phyloP scores from a whole-genome alignment of 2,113 vertebrate species.

The Pedionomus torquatus region DNA sequence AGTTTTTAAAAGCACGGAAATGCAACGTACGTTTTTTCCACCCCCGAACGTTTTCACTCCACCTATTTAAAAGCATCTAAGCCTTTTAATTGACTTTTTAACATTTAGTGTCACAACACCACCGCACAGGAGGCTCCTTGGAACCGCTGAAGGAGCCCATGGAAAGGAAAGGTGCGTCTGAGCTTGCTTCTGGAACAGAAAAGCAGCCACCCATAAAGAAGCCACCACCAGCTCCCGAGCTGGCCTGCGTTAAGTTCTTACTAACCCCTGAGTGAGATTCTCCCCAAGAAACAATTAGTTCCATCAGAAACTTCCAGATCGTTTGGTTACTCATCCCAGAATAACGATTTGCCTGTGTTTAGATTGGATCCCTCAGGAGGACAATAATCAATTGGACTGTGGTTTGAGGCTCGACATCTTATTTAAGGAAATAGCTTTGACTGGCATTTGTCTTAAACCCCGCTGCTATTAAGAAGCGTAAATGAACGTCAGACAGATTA shows the following conservation, averaged over 20 bases:
- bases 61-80: background rate
- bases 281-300: background rate
- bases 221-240: background rate
- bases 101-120: background rate
- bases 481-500: background rate
- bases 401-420: background rate
- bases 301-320: background rate
- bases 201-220: background rate
- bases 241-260: fast-evolving
- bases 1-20: background rate
- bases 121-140: background rate
- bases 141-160: background rate
- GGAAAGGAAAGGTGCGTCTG: background rate
- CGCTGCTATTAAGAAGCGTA: background rate
- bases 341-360: background rate
- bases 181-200: background rate
- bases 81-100: background rate
- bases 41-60: background rate
- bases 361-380: background rate
- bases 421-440: background rate
- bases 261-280: background rate
- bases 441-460: background rate
- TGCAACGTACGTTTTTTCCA: too few relatives aligned
- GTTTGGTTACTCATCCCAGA: background rate
- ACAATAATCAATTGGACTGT: background rate